phyloP scores from a whole-genome alignment of 2,888 invertebrate species.

The Hydrotaea diabolus region DNA sequence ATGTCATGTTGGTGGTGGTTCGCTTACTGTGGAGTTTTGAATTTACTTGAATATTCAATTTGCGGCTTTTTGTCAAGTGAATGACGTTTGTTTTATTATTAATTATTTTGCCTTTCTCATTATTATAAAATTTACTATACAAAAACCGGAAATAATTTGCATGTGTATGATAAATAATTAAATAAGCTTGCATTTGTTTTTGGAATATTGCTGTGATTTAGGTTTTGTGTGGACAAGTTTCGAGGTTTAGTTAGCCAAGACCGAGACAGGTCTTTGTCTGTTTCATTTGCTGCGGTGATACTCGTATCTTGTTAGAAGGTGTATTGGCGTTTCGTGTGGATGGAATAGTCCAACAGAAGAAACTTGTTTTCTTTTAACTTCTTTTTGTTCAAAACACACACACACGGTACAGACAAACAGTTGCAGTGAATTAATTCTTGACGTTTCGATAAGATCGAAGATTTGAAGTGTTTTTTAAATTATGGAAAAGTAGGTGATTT shows the following conservation, averaged over 20 bases:
- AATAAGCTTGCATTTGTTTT: background rate
- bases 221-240: background rate
- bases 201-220: background rate
- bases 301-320: background rate
- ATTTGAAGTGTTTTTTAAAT: background rate
- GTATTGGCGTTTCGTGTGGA: background rate
- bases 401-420: background rate
- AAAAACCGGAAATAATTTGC: constrained; percentile 23
- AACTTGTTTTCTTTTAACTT: constrained; percentile 1
- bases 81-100: constrained; percentile 39
- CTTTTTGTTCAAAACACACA: background rate
- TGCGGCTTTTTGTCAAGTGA: constrained; percentile 42
- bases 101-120: background rate
- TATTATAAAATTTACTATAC: background rate
- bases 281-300: background rate
- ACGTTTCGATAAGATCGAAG: background rate
- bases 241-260: background rate
- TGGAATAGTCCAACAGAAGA: background rate
- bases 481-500: background rate
- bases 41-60: background rate
- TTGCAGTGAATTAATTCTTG: constrained; percentile 3
- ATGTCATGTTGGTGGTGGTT: background rate
- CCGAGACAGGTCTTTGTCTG: background rate
- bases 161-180: background rate
- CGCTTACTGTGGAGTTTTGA: background rate